Base-by-base conservation (phyloP, 2,888 invertebrate genomes). In the Idaea aversata region DNA sequence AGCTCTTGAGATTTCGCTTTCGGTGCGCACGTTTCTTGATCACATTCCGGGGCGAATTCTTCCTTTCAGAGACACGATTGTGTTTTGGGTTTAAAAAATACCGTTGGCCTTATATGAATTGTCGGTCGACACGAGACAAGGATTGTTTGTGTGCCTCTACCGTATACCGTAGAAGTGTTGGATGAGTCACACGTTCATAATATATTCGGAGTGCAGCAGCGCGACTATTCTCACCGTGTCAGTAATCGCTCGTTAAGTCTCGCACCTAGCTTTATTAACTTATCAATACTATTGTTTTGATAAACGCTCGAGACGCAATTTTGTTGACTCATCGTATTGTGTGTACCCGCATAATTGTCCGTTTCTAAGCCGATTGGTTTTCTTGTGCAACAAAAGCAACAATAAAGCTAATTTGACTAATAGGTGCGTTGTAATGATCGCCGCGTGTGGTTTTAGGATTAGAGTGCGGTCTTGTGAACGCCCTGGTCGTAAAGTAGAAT, bases 201-300 rank as follows among this genome's bases (percentile, higher is more conserved):
- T 81, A 82, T 88, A 91, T 90, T 88, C 90, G 76, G 78, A 72
- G 74, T 79, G 80, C 81, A 77, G 79, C 77, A 75, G 75, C 82
- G 83, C 83, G 84, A 84, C 87, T 88, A 86, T 86, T 84, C 87
- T 82, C 81, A 77, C 81, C 84, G 74, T 78, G 77, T 77, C 76
- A 70, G 84, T 87, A 88, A 88, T 87, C 88, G 87, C 89, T 91
- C 90, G 90, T 90, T 89, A 89, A 59, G 86, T 79, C 81, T 85
- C 86, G 85, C 88, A 83, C 87, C 85, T 87, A 77, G 84, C 85
- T 90, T 88, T 90, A 93, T 93, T 90, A 93, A 92, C 90, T 92
- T 93, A 93, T 93, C 92, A 91, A 90, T 89, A 91, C 91, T 88
- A 93, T 93, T 93, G 93, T 93, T 92, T 93, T 91, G 90, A 92